phyloP scores from a whole-genome alignment of 2,888 invertebrate species.

The Amphimallon solstitiale region DNA sequence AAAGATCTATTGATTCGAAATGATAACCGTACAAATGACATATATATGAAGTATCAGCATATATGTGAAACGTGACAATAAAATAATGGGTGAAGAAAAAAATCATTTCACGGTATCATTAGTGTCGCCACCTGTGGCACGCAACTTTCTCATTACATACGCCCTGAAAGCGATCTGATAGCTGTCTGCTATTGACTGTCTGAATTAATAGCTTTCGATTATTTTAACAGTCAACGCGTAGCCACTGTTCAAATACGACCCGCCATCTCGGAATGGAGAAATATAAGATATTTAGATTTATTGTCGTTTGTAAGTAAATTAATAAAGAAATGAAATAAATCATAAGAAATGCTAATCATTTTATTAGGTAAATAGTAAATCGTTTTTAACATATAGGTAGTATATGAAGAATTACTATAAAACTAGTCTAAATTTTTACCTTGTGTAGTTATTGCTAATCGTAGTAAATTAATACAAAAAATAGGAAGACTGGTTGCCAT shows the following conservation, averaged over 20 bases:
- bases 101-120: constrained; percentile 55
- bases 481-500: no score
- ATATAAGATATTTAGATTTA: no score
- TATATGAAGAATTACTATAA: no score
- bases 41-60: not conserved
- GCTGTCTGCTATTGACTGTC: constrained; percentile 57
- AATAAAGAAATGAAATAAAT: no score
- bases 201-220: constrained; percentile 61
- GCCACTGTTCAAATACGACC: constrained; percentile 28
- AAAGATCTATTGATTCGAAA: constrained; percentile 24
- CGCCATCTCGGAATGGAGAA: no score
- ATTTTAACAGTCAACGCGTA: constrained; percentile 58
- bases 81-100: constrained; percentile 50
- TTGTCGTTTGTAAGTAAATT: no score
- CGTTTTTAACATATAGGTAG: no score
- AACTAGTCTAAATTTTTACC: no score
- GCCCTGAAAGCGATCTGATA: constrained; percentile 46
- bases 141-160: constrained; percentile 59
- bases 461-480: no score
- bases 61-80: constrained; percentile 18
- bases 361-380: no score
- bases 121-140: constrained; percentile 60
- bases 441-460: no score
- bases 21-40: constrained; percentile 7
- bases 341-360: no score